These are phyloP conservation scores for Periophthalmus modestus DNA, from an alignment of 2,113 vertebrate species.

Conservation along the genomic window DNA sequence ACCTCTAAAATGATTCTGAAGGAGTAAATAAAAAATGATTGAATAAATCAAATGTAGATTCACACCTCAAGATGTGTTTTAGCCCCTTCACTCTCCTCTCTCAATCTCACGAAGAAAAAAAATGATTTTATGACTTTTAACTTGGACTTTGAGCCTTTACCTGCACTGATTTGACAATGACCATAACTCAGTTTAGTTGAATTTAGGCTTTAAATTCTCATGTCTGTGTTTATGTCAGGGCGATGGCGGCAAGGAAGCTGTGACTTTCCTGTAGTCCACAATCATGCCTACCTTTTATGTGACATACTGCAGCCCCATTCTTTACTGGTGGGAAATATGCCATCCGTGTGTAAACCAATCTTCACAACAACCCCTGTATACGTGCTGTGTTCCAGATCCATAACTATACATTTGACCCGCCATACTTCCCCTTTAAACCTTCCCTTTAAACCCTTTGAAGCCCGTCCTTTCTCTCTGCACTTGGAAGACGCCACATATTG, in stretches of 20 bases:
- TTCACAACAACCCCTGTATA: no score
- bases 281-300: background rate
- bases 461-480: constrained; percentile 17
- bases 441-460: constrained; percentile 31
- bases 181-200: background rate
- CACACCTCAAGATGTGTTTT: background rate
- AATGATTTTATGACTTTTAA: no score
- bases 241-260: background rate
- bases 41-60: background rate
- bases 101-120: background rate
- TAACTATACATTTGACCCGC: background rate
- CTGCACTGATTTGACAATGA: background rate
- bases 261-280: background rate
- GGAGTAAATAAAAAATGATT: no score
- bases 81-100: background rate
- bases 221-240: background rate
- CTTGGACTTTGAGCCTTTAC: no score
- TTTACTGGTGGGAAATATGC: background rate
- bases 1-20: no score
- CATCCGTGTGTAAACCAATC: constrained; percentile 6
- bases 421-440: background rate
- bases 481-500: constrained; percentile 16
- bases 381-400: background rate
- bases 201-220: background rate
- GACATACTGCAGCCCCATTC: background rate